These are phyloP conservation scores for Coecobrya sp. DNA, from an alignment of 2,888 invertebrate genomes.

Conservation along the genomic window DNA sequence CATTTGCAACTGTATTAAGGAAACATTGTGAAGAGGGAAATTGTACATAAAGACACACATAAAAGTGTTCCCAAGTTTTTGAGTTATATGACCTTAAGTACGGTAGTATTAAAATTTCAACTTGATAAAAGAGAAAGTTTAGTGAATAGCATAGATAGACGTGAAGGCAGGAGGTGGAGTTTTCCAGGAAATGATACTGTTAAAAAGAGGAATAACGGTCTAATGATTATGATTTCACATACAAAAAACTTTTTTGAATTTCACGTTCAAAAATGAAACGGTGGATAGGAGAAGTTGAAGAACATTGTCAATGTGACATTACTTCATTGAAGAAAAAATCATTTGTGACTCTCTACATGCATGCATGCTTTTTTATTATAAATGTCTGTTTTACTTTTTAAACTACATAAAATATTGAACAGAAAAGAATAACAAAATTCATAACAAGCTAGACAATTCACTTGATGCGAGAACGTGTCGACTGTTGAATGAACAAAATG, in stretches of 20 bases:
- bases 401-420: not conserved
- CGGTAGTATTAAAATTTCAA: slow-evolving; percentile 51
- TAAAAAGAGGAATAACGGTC: slow-evolving; percentile 14
- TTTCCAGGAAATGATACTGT: slow-evolving; percentile 39
- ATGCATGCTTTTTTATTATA: not conserved
- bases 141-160: not conserved
- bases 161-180: not conserved
- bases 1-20: slow-evolving; percentile 76
- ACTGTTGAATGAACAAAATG: not conserved
- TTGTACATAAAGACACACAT: slow-evolving; percentile 58
- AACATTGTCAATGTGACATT: not conserved
- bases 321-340: not conserved
- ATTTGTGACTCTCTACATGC: not conserved
- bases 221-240: not conserved
- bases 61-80: slow-evolving; percentile 61
- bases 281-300: not conserved
- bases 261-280: not conserved
- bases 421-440: not conserved
- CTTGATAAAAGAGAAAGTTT: not conserved
- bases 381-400: slow-evolving; percentile 12
- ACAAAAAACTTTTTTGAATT: slow-evolving; percentile 3
- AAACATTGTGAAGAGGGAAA: slow-evolving; percentile 55
- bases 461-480: not conserved
- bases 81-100: slow-evolving; percentile 70
- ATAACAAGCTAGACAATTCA: not conserved